Evolutionary conservation across 2,888 invertebrate genomes (phyloP).

Genomic region (Halictus quadricinctus): DNA sequence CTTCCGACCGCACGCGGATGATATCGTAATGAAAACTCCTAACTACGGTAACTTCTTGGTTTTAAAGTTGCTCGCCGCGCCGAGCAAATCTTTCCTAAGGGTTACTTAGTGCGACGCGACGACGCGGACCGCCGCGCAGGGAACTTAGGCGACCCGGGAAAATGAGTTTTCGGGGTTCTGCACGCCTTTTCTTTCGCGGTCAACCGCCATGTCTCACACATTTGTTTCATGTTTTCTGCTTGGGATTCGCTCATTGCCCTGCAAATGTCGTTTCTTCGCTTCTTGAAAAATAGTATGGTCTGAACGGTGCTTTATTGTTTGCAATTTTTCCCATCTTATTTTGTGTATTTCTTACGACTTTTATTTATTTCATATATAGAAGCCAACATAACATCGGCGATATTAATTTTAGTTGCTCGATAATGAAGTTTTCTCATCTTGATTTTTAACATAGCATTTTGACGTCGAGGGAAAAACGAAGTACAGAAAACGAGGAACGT

Average conservation of each 20-base stretch:
- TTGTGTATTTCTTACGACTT: too few species aligned
- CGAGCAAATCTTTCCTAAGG: slow-evolving; percentile 43
- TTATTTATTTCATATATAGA: too few species aligned
- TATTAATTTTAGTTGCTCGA: too few species aligned
- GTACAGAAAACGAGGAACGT: neutral
- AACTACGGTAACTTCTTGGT: slow-evolving; percentile 50
- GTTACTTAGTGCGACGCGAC: slow-evolving; percentile 47
- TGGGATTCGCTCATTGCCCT: neutral
- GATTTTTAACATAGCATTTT: too few species aligned
- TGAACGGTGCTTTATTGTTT: too few species aligned
- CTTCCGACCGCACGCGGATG: slow-evolving; percentile 50
- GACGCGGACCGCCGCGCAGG: slow-evolving; percentile 5
- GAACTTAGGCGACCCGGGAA: neutral
- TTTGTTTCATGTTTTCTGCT: neutral
- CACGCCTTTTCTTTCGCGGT: neutral
- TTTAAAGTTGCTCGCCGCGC: slow-evolving; percentile 43
- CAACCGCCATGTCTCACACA: neutral
- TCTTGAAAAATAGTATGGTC: too few species aligned
- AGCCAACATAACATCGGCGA: too few species aligned
- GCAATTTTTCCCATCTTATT: too few species aligned
- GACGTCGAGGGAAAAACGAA: neutral
- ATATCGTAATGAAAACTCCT: slow-evolving; percentile 60
- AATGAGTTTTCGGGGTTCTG: neutral
- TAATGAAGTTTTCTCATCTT: too few species aligned
- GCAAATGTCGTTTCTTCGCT: too few species aligned